Base-by-base conservation (phyloP, 2,113 vertebrate species). In the Tautogolabrus adspersus region DNA sequence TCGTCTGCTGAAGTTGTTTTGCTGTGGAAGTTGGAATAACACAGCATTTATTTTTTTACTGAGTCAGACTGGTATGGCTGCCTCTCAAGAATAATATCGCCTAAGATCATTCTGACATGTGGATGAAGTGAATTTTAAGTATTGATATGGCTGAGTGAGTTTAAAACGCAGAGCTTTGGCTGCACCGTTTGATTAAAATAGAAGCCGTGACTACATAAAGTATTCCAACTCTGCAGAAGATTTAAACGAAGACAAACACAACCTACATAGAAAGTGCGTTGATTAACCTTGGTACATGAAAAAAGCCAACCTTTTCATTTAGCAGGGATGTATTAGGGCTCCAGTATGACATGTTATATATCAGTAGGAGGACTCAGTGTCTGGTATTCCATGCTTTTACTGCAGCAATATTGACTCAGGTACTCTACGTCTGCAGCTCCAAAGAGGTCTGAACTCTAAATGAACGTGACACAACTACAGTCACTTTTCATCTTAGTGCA, bases 391-490 rank as follows among this genome's bases (percentile, higher is more conserved):
- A 75, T 66, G 76, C 42, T 77, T 60, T 60, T 23, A 73, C 0
- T 76, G 54, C 34, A 22, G 5, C 23, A 63, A 15, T 34, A 56
- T 1, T 75, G 21, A 68, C 56, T 51, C 51, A 54, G 42, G 2
- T 54, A 0, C 34, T 16, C 6, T 54, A 4, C 6, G n/a, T 57
- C 51, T 9, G 59, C 59, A 16, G 10, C 7, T 58, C 38, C 21
- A 75, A 59, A 70, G 75, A 69, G 30, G 56, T 44, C 30, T 62
- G 55, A 69, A 58, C 34, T 34, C 60, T 22, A 68, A 65, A 71
- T 37, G 61, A 63, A 72, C 51, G 12, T 30, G 30, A 56, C 16
- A 10, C 54, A 66, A 44, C 55, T 42, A 46, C 13, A 10, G 52
- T 77, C 22, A 57, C 67, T 77, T 69, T 72, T 62, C 70, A 72